Base-by-base conservation (phyloP, 2,888 invertebrate species). In the Hirtodrosophila trivittata region DNA sequence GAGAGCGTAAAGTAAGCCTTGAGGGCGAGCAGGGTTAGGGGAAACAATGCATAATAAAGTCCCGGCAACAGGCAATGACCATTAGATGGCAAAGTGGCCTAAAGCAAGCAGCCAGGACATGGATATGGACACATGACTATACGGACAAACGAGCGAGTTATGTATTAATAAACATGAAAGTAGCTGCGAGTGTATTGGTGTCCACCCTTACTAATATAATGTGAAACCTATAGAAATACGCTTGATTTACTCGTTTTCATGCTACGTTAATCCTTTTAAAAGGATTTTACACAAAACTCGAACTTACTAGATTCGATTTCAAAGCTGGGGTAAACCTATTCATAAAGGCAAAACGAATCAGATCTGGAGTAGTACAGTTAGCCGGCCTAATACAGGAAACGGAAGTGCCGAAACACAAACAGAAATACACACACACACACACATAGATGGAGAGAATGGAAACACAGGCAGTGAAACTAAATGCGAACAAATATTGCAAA, bases 401-500 rank as follows among this genome's bases (percentile, higher is more conserved):
- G 80, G 80, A 80, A 80, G 77, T 84, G 69, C 80, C 59, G 63
- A 69, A 80, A 86, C 63, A 63, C 58, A 66, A 45, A 74, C 45
- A 60, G 45, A 58, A 33, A 60, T 6, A 41, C 21, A 52, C 51
- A 49, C 12, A 42, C 32, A 26, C 8, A 46, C 35, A 55, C 6
- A 35, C 26, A 57, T 14, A 47, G n/a, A 60, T 7, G n/a, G n/a
- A 8, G 3, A 25, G 16, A 30, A 50, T 12, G 52, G 7, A 16
- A 6, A 46, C 42, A 47, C 37, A 66, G 74, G 16, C 56, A 38
- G 32, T 47, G 49, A 68, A 75, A 81, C 82, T 77, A 81, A 82
- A 81, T 77, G 70, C 50, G 57, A 83, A 83, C 88, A 88, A 88
- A 89, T 89, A 88, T 88, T 86, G 89, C 87, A 82, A 89, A 89